These are phyloP conservation scores for Panthera tigris DNA, from an alignment of 2,113 vertebrate species.

Conservation along the genomic window DNA sequence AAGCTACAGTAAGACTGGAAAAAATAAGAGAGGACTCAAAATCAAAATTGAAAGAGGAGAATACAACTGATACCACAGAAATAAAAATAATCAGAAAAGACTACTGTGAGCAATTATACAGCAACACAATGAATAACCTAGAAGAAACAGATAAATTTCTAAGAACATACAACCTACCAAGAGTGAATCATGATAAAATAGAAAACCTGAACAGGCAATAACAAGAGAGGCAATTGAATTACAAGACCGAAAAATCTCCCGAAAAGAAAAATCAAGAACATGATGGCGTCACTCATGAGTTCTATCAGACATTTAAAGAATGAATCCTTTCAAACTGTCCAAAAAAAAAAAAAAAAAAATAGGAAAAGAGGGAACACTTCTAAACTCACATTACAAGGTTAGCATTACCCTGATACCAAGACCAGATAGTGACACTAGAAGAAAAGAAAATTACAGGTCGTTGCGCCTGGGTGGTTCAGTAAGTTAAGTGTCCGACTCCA, in stretches of 20 bases:
- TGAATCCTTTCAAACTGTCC: background rate
- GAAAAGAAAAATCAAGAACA: background rate
- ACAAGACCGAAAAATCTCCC: background rate
- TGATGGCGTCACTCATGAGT: background rate
- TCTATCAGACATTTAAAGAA: background rate
- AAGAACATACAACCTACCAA: background rate
- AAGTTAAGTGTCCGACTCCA: too few relatives aligned
- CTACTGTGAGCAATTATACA: background rate
- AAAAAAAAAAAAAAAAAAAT: background rate
- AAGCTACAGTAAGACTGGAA: background rate
- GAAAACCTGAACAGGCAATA: background rate
- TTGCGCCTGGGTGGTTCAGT: too few relatives aligned
- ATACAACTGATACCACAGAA: background rate
- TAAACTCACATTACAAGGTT: background rate
- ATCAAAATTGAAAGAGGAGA: background rate
- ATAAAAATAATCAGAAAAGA: background rate
- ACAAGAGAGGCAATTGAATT: background rate
- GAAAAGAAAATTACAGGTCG: background rate
- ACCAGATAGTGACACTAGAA: background rate
- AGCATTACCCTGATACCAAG: background rate
- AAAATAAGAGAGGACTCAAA: background rate
- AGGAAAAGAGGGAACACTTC: background rate
- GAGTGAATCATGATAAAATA: background rate
- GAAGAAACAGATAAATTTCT: background rate
- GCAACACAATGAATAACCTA: background rate